phyloP scores from a whole-genome alignment of 2,797 vertebrate genomes.

The Microctenopoma stevenorrisi region DNA sequence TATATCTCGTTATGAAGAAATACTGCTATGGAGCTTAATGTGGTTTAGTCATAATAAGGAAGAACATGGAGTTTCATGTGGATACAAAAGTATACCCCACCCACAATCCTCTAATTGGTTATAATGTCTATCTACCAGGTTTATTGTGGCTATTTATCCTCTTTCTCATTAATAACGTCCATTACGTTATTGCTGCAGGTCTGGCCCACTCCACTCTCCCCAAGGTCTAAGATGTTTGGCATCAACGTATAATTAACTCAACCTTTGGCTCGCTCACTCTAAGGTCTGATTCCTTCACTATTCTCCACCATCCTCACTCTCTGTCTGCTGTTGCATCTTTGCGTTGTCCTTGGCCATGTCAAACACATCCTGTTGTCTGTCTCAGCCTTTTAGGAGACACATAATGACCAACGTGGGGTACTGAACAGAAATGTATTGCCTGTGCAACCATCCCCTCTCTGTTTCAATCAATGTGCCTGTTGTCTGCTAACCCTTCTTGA shows the following conservation, averaged over 20 bases:
- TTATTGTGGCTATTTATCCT: slow-evolving; percentile 27
- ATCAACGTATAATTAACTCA: slow-evolving; percentile 58
- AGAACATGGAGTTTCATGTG: not conserved
- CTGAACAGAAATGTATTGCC: not conserved
- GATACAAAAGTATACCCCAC: not conserved
- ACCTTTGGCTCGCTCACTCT: slow-evolving; percentile 52
- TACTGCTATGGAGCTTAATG: too few species aligned
- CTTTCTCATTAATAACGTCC: slow-evolving; percentile 35
- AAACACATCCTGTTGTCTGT: slow-evolving; percentile 21
- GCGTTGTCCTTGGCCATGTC: slow-evolving; percentile 60
- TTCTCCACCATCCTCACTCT: slow-evolving; percentile 40
- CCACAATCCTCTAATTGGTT: slow-evolving; percentile 13
- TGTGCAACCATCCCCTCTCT: not conserved
- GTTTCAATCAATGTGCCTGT: slow-evolving; percentile 13
- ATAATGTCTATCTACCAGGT: slow-evolving; percentile 4
- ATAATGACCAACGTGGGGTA: slow-evolving; percentile 17
- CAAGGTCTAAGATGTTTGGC: slow-evolving; percentile 55
- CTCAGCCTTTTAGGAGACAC: slow-evolving; percentile 25
- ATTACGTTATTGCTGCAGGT: slow-evolving; percentile 59
- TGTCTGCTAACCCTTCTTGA: not conserved
- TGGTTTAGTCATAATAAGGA: not conserved
- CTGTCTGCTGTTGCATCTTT: slow-evolving; percentile 22
- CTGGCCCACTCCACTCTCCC: slow-evolving; percentile 30
- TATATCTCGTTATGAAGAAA: too few species aligned
- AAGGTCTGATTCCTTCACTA: slow-evolving; percentile 2